phyloP scores from a whole-genome alignment of 1,140 invertebrate genomes.

The Maconellicoccus hirsutus region DNA sequence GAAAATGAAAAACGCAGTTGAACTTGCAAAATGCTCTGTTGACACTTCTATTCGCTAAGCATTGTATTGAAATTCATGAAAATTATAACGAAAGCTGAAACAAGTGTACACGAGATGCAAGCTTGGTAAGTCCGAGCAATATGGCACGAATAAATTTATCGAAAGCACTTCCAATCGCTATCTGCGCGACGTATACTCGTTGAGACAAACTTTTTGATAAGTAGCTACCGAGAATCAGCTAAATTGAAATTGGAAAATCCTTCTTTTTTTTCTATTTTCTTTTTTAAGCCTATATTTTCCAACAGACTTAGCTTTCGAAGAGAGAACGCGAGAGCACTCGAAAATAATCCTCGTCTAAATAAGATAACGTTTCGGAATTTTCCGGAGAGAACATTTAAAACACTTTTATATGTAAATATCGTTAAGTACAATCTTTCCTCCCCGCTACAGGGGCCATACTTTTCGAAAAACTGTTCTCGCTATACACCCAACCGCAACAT shows the following conservation, averaged over 20 bases:
- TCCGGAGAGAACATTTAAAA: constrained; percentile 21
- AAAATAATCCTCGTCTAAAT: constrained; percentile 22
- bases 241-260: constrained; percentile 15
- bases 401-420: constrained; percentile 22
- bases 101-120: too few relatives aligned
- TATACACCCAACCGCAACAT: constrained; percentile 20
- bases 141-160: too few relatives aligned
- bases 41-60: too few relatives aligned
- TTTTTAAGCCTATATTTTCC: constrained; percentile 21
- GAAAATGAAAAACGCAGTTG: too few relatives aligned
- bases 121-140: too few relatives aligned
- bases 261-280: constrained; percentile 11
- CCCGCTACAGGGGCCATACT: constrained; percentile 11
- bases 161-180: background rate
- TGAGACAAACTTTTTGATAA: background rate
- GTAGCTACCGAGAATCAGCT: constrained; percentile 12
- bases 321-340: background rate
- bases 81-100: too few relatives aligned
- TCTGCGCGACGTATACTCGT: background rate
- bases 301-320: background rate
- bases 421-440: constrained; percentile 20
- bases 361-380: constrained; percentile 20
- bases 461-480: constrained; percentile 21
- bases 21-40: too few relatives aligned
- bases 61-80: too few relatives aligned